These are phyloP conservation scores for Riparia riparia DNA, from an alignment of 2,113 vertebrate genomes.

Conservation along the genomic window DNA sequence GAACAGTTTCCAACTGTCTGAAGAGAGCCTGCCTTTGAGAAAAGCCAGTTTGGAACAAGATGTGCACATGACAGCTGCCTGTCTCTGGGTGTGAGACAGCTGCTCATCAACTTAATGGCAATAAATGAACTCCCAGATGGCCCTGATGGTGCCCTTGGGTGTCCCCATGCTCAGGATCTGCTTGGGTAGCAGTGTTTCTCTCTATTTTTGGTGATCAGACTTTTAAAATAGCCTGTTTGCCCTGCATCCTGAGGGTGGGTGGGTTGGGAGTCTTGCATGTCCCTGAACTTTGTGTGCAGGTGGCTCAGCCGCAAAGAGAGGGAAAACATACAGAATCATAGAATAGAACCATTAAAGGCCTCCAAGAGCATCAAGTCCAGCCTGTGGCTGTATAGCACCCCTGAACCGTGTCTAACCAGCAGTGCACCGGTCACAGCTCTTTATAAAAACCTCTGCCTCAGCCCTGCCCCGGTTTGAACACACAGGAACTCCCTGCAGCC, in stretches of 20 bases:
- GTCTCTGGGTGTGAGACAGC: background rate
- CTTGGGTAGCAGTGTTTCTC: background rate
- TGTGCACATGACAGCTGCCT: background rate
- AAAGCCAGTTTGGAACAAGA: background rate
- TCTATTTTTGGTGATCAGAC: background rate
- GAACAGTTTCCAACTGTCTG: background rate
- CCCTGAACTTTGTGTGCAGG: background rate
- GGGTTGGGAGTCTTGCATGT: accelerated
- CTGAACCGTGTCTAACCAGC: background rate
- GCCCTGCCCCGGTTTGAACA: background rate
- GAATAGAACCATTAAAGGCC: background rate
- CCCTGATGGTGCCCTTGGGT: background rate
- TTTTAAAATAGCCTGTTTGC: background rate
- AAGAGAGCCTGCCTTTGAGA: background rate
- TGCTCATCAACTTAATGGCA: constrained; percentile 45
- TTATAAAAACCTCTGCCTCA: accelerated
- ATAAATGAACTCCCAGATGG: constrained; percentile 27
- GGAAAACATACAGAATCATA: background rate
- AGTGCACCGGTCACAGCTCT: background rate
- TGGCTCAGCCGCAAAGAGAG: background rate
- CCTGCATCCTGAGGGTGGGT: background rate
- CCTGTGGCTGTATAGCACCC: background rate
- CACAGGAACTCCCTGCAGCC: background rate
- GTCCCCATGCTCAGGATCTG: background rate
- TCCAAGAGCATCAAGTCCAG: background rate